Base-by-base conservation (phyloP, 2,888 invertebrate genomes). In the Sphaerophoria taeniata region DNA sequence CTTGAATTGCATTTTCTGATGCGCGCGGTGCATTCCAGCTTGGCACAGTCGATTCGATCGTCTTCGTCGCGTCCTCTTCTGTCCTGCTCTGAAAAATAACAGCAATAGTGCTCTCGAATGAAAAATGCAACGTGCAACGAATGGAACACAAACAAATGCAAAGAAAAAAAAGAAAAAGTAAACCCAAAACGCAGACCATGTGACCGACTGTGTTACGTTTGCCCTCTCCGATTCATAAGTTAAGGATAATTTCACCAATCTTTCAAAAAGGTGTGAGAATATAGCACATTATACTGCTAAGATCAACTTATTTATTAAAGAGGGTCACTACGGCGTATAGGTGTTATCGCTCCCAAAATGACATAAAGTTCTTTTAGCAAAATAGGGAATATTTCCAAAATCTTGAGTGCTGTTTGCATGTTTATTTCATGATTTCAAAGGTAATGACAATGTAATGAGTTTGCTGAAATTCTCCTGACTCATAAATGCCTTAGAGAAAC, bases 1-100 rank as follows among this genome's bases (percentile, higher is more conserved):
- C 81, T 60, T 63, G 53, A 81, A 81, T 70, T 77, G 76, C 81
- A 85, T 85, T 73, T 81, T 85, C 76, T 76, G 85, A 85, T 70
- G 73, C 73, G 76, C 73, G 73, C 73, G 76, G 55, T 81, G 81
- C 76, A 85, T 85, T 85, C 85, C 81, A 77, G 53, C 24, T 58
- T 58, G 47, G 51, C 39, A 45, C 61, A 31, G 5, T 12, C 51
- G 11, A 2, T 34, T 24, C 24, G 24, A 24, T 24, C 24, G 24
- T 24, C 24, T 24, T 24, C 24, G 24, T 2, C 24, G 24, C 24
- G 2, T 24, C 47, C 16, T 24, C 53, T 33, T n/a, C 36, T 4
- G 39, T 14, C 63, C 45, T 36, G 31, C 56, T 43, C 45, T 56
- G 49, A 45, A 60, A 36, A 69, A 65, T 47, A 49, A 45, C 67